Percentiles rank a stretch among this genome's conserved stretches.
Evolutionary conservation across 2,888 invertebrate genomes (phyloP).

Genomic region (Morpho achilles): DNA sequence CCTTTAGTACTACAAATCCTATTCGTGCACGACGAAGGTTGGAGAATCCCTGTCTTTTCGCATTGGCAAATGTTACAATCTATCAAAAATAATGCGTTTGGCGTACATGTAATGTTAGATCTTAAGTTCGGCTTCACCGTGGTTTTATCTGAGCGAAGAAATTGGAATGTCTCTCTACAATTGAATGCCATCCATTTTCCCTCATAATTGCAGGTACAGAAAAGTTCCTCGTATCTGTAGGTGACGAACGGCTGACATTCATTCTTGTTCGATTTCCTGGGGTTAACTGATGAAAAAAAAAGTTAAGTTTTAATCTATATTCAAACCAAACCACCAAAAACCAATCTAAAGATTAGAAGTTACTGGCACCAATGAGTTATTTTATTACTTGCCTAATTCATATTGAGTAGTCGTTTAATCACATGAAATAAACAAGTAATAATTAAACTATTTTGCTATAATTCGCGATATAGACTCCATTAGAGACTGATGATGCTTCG

Average conservation of each 20-base stretch:
- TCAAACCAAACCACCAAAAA: too few relatives aligned
- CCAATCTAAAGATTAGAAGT: too few relatives aligned
- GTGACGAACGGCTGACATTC: constrained; percentile 26
- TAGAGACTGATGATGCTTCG: too few relatives aligned
- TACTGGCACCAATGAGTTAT: too few relatives aligned
- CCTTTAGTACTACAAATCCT: constrained; percentile 35
- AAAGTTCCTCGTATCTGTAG: constrained; percentile 36
- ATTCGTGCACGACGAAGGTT: constrained; percentile 39
- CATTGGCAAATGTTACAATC: constrained; percentile 54
- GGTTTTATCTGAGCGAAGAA: constrained; percentile 27
- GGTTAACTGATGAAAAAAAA: constrained; percentile 11
- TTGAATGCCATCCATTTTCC: constrained; percentile 45
- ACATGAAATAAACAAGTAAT: too few relatives aligned
- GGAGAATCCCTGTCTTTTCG: constrained; percentile 30
- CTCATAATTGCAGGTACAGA: constrained; percentile 41
- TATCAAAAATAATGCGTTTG: constrained; percentile 37
- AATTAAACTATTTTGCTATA: too few relatives aligned
- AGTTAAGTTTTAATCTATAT: background rate
- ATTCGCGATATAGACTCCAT: too few relatives aligned
- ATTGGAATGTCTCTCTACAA: constrained; percentile 38
- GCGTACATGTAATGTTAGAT: constrained; percentile 39
- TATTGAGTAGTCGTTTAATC: too few relatives aligned
- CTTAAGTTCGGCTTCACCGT: constrained; percentile 20
- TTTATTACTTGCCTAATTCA: too few relatives aligned
- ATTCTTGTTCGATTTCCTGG: constrained; percentile 4